Evolutionary conservation across 2,113 vertebrate genomes (phyloP).

Genomic region (Cyprinus carpio): DNA sequence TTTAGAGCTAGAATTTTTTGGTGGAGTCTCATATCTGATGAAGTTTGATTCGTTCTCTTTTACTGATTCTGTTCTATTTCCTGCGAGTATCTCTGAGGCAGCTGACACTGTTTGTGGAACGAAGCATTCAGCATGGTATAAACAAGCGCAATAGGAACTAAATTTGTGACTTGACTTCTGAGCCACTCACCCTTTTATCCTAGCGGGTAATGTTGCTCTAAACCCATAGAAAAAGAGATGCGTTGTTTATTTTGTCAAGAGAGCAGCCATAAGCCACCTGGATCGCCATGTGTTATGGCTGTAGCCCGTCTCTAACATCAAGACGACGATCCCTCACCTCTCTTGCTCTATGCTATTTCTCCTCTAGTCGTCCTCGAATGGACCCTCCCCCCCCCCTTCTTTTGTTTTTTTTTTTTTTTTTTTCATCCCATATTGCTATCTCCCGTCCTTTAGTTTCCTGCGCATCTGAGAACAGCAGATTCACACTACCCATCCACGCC

Average conservation of each 20-base stretch:
- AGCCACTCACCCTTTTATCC: conserved; percentile 89
- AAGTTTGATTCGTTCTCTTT: not conserved
- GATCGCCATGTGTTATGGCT: not conserved
- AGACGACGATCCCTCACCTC: conserved; percentile 96
- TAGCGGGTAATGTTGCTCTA: conserved; percentile 89
- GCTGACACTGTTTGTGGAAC: too few species aligned
- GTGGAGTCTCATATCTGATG: too few species aligned
- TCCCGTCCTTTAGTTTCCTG: conserved; percentile 90
- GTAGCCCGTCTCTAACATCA: conserved; percentile 81
- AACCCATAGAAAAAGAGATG: conserved; percentile 76
- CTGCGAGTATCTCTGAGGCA: not conserved
- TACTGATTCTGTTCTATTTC: too few species aligned
- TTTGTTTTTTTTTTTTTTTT: too few species aligned
- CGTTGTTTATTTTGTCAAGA: not conserved
- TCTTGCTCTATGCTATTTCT: conserved; percentile 92
- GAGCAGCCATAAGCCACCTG: not conserved
- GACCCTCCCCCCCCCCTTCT: too few species aligned
- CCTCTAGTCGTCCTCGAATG: conserved; percentile 95
- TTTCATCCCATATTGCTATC: too few species aligned
- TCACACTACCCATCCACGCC: not conserved
- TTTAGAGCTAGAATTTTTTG: not conserved
- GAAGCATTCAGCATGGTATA: too few species aligned
- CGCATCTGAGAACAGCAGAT: conserved; percentile 79
- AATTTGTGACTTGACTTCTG: not conserved
- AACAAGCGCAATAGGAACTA: too few species aligned